Evolutionary conservation across 2,888 invertebrate species (phyloP).

Genomic region (Plebejus melissa): DNA sequence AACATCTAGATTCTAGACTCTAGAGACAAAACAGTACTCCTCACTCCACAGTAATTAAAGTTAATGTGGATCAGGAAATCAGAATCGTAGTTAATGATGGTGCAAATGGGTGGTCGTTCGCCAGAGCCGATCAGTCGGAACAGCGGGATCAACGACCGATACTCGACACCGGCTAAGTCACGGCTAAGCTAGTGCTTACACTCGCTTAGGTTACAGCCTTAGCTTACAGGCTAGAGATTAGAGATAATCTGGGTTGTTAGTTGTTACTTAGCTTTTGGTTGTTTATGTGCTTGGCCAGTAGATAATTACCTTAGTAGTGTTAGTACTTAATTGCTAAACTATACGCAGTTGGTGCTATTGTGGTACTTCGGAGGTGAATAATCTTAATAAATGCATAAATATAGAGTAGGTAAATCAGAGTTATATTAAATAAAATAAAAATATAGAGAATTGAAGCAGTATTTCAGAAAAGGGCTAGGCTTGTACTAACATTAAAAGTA

Average conservation of each 20-base stretch:
- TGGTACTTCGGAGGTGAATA: too few species aligned
- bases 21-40: too few species aligned
- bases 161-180: constrained; percentile 2
- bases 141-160: not conserved
- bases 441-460: not conserved
- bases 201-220: not conserved
- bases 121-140: not conserved
- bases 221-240: not conserved
- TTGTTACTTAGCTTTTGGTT: not conserved
- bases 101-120: constrained; percentile 3
- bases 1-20: too few species aligned
- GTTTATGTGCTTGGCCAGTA: not conserved
- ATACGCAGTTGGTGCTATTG: too few species aligned
- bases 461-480: not conserved
- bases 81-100: not conserved
- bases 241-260: not conserved
- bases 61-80: not conserved
- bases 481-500: not conserved
- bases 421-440: not conserved
- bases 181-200: constrained; percentile 2
- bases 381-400: too few species aligned
- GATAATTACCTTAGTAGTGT: too few species aligned
- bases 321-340: too few species aligned
- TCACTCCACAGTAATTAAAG: not conserved
- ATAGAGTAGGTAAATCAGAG: too few species aligned